Evolutionary conservation across 1,140 invertebrate species (phyloP).

Genomic region (Pinna nobilis): DNA sequence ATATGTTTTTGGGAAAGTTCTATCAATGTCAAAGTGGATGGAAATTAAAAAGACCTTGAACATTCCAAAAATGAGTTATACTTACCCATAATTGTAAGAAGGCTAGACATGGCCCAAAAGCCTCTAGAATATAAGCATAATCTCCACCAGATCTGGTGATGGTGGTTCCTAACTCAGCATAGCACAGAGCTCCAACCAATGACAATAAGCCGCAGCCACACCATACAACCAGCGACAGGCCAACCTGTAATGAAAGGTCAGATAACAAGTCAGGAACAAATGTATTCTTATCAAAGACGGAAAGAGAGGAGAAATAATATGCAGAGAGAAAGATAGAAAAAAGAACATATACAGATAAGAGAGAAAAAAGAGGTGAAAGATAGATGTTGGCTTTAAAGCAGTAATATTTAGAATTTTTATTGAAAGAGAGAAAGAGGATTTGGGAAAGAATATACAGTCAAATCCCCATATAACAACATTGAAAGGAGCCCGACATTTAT

Average conservation of each 20-base stretch:
- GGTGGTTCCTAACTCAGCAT: conserved; percentile 67
- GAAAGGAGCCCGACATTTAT: too few relatives aligned
- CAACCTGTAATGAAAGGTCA: conserved; percentile 77
- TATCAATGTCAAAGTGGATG: not conserved
- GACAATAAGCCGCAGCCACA: conserved; percentile 83
- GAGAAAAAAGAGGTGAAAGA: too few relatives aligned
- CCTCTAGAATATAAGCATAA: conserved; percentile 65
- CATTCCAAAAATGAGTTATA: not conserved
- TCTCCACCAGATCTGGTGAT: conserved; percentile 66
- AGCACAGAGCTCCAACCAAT: conserved; percentile 61
- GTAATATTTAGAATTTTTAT: too few relatives aligned
- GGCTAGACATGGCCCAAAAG: conserved; percentile 79
- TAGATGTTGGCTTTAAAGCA: too few relatives aligned
- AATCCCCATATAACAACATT: too few relatives aligned
- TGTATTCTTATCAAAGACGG: too few relatives aligned
- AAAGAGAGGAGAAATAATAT: too few relatives aligned
- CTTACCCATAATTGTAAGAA: conserved; percentile 91
- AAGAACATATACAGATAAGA: too few relatives aligned
- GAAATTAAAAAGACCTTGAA: not conserved
- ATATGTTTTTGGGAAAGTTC: not conserved
- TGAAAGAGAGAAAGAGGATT: too few relatives aligned
- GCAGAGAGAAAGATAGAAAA: too few relatives aligned
- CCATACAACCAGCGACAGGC: conserved; percentile 94
- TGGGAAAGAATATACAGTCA: too few relatives aligned
- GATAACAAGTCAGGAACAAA: too few relatives aligned